Percentiles rank a stretch among this genome's conserved stretches.
phyloP scores from a whole-genome alignment of 2,797 vertebrate genomes.

The Serranus cabrilla region DNA sequence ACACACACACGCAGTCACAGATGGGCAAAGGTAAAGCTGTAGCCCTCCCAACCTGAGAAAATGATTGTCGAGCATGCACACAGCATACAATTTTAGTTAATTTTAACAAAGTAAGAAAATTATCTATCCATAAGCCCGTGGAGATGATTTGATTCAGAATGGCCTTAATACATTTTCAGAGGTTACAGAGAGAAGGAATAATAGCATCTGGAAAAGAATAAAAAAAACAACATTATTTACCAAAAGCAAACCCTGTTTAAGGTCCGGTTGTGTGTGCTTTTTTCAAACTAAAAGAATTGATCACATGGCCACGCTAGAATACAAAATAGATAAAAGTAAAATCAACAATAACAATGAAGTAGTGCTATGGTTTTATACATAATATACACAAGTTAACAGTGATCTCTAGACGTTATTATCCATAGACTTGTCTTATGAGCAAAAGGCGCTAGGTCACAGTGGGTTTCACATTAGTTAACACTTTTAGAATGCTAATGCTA shows the following conservation, averaged over 20 bases:
- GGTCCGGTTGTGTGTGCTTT: constrained; percentile 58
- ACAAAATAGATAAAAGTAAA: constrained; percentile 76
- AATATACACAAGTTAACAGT: constrained; percentile 84
- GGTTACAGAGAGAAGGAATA: constrained; percentile 57
- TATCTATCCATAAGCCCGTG: constrained; percentile 26
- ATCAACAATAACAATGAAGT: constrained; percentile 76
- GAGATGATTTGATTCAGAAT: constrained; percentile 58
- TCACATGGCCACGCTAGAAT: constrained; percentile 82
- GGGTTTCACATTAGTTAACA: constrained; percentile 78
- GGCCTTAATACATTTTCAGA: constrained; percentile 56
- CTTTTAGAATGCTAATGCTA: constrained; percentile 70
- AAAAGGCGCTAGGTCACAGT: constrained; percentile 81
- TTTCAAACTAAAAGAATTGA: constrained; percentile 71
- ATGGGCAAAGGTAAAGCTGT: constrained; percentile 77
- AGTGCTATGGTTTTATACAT: constrained; percentile 85
- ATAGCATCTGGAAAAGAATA: constrained; percentile 48
- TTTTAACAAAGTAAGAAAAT: constrained; percentile 61
- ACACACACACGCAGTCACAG: constrained; percentile 36
- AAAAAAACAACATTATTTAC: constrained; percentile 24
- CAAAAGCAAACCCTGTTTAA: constrained; percentile 71
- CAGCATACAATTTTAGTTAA: constrained; percentile 65
- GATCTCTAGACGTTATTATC: constrained; percentile 75
- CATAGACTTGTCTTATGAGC: constrained; percentile 73
- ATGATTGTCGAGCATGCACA: constrained; percentile 86
- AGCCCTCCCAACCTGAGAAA: constrained; percentile 82